Base-by-base conservation (phyloP, 2,797 vertebrate genomes). In the Telmatherina bonti region DNA sequence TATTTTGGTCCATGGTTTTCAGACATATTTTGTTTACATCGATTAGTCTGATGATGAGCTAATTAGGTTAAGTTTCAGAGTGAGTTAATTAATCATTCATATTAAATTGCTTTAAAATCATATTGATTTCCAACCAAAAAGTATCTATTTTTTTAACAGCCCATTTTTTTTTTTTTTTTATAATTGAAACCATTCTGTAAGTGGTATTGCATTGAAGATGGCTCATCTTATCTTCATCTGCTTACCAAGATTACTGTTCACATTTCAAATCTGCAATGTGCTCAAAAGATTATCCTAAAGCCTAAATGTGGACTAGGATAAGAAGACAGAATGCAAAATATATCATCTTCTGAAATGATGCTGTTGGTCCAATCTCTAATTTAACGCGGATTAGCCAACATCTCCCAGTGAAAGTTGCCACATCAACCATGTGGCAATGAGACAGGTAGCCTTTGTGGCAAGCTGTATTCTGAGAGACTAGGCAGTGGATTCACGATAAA, bases 1-100 rank as follows among this genome's bases (percentile, higher is more conserved):
- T 67, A 61, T 56, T 58, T 64, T 1, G 6, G 70, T 51, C 43
- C 53, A 61, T 54, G 35, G 60, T 43, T 60, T 54, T 8, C 33
- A 72, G 57, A 70, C 54, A 62, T 53, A 78, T 33, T 68, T 47
- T 63, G 45, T 78, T 78, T 57, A 64, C 35, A 51, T 74, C 36
- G 24, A 57, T 64, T 66, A 49, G 31, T 43, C 33, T 69, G 65
- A 69, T 66, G 22, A 10, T 69, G 58, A 29, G 54, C 60, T 58
- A 67, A 72, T 64, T 33, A 73, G 69, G 29, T 62, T 10, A 24
- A 54, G 55, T 62, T 72, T 7, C 0, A 56, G 24, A 51, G 35
- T 57, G 12, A 54, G 47, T 43, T 31, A 47, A 49, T 49, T 22
- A 26, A 3, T 29, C n/a, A 30, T 62, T 76, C 22, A 52, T 58